Percentiles rank a stretch among this genome's conserved stretches.
Conservation (phyloP, 1,140 invertebrate species). For the Rhopalosiphum padi region DNA sequence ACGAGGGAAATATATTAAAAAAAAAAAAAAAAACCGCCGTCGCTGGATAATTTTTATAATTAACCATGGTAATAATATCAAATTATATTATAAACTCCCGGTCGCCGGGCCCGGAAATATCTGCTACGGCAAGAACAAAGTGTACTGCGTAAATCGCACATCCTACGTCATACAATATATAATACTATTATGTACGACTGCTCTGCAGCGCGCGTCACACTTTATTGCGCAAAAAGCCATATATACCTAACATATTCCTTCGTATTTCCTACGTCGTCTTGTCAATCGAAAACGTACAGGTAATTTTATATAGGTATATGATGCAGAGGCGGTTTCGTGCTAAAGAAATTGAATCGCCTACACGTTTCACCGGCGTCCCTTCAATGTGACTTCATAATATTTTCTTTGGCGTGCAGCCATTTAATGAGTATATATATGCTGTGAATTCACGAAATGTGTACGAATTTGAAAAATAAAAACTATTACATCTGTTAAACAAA, state of each 20-base stretch:
- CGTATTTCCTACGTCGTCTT: neutral
- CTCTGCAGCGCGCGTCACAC: neutral
- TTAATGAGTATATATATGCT: no score
- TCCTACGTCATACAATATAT: neutral
- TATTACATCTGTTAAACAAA: no score
- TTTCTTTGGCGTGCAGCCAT: no score
- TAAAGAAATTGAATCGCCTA: neutral
- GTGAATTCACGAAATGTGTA: no score
- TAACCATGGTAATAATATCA: neutral
- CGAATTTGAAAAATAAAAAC: no score
- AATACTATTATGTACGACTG: neutral
- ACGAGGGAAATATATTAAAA: neutral
- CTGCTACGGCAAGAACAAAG: neutral
- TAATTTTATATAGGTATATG: neutral
- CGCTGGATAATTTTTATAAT: conserved; percentile 22
- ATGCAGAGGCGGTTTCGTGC: neutral
- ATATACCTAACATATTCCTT: neutral
- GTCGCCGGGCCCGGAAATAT: neutral
- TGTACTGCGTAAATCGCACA: no score
- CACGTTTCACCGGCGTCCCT: no score
- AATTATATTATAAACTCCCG: neutral
- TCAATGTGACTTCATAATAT: neutral
- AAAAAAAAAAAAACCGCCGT: neutral
- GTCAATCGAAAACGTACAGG: neutral
- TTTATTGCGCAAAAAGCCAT: neutral